phyloP scores from a whole-genome alignment of 2,888 invertebrate genomes.

The Alsophila aescularia region DNA sequence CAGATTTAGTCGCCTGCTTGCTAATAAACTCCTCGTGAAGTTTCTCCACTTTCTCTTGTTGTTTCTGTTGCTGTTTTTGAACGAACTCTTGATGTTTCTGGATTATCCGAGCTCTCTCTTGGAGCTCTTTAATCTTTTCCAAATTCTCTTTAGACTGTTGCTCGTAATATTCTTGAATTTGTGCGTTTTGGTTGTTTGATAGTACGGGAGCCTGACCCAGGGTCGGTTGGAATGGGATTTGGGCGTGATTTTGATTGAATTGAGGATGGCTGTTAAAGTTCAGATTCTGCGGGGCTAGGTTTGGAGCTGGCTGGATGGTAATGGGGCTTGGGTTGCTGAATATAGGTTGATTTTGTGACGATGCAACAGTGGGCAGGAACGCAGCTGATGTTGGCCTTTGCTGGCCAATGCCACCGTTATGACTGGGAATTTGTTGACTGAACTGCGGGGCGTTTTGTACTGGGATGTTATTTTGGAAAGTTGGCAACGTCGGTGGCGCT shows the following conservation, averaged over 20 bases:
- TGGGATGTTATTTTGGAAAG: constrained; percentile 63
- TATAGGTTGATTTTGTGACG: constrained; percentile 58
- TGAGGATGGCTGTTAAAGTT: constrained; percentile 58
- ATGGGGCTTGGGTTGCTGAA: constrained; percentile 73
- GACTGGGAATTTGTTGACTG: constrained; percentile 52
- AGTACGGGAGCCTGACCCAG: constrained; percentile 73
- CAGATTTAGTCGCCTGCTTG: constrained; percentile 87
- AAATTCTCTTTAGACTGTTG: constrained; percentile 86
- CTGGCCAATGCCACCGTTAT: constrained; percentile 61
- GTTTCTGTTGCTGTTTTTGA: constrained; percentile 91
- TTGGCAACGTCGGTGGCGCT: constrained; percentile 65
- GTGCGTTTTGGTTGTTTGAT: constrained; percentile 78
- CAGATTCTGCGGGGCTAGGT: constrained; percentile 68
- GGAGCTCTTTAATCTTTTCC: constrained; percentile 87
- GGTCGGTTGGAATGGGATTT: constrained; percentile 70
- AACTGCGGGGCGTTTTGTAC: constrained; percentile 60
- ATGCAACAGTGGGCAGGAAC: constrained; percentile 69
- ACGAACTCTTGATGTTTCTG: constrained; percentile 91
- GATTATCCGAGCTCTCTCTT: constrained; percentile 89
- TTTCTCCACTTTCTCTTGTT: constrained; percentile 89
- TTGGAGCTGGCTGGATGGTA: constrained; percentile 77
- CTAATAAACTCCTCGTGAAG: constrained; percentile 88
- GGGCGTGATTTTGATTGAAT: constrained; percentile 42
- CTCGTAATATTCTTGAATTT: constrained; percentile 84
- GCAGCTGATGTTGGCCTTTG: constrained; percentile 71